Conservation (phyloP, 2,888 invertebrate species). For the Teleiodes luculella region DNA sequence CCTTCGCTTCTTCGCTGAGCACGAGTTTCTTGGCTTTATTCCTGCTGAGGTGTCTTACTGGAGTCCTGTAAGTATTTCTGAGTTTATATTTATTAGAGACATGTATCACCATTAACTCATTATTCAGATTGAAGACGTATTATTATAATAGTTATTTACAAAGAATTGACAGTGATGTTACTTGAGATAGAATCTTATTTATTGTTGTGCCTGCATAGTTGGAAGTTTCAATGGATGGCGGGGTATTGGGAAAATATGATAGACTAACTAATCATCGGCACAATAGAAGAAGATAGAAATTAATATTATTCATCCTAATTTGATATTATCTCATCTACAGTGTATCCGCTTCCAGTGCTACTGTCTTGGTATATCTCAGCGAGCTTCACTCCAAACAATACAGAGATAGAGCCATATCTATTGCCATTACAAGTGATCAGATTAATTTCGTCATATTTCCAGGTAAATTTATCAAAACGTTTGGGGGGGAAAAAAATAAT, state of each 20-base stretch:
- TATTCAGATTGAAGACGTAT: no score
- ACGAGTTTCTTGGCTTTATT: not conserved
- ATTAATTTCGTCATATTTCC: not conserved
- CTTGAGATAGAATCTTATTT: no score
- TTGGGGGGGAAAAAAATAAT: not conserved
- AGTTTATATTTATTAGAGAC: no score
- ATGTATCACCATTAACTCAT: no score
- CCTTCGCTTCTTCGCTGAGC: not conserved
- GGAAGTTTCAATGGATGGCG: no score
- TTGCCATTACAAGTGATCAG: not conserved
- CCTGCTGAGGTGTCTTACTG: not conserved
- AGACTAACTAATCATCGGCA: no score
- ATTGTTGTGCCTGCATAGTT: no score
- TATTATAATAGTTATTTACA: no score
- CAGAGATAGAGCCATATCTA: not conserved
- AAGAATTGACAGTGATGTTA: no score
- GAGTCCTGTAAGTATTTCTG: not conserved
- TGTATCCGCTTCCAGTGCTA: slow-evolving; percentile 4
- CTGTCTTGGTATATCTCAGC: slow-evolving; percentile 1
- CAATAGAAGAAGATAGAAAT: no score
- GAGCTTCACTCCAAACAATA: not conserved
- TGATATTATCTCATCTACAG: not conserved
- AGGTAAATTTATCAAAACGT: not conserved
- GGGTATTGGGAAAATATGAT: no score
- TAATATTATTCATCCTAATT: no score